Evolutionary conservation across 2,797 vertebrate genomes (phyloP).

Genomic region (Saxicola maurus): DNA sequence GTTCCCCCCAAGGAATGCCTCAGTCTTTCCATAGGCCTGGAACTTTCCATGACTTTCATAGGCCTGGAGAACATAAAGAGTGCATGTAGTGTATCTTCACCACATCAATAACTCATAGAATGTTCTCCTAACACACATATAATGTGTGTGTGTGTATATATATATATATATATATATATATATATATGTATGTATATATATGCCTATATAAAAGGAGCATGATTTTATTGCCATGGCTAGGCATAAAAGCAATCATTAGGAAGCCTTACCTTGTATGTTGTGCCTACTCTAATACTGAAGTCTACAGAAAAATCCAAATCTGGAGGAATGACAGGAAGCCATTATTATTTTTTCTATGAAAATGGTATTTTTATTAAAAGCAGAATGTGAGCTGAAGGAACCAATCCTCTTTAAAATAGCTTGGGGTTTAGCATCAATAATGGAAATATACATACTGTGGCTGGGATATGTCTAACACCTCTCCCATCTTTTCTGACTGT

Average conservation of each 20-base stretch:
- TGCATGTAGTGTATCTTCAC: not conserved
- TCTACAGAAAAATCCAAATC: conserved; percentile 7
- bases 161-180: not conserved
- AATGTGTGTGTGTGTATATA: rapidly evolving
- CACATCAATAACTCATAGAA: conserved; percentile 2
- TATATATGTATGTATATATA: not conserved
- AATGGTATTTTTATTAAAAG: conserved; percentile 58
- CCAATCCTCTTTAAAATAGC: conserved; percentile 33
- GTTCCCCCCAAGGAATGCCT: not conserved
- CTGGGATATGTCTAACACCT: conserved; percentile 9
- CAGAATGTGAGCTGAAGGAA: conserved; percentile 43
- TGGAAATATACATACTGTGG: conserved; percentile 35
- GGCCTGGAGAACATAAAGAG: not conserved
- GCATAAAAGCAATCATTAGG: conserved; percentile 36
- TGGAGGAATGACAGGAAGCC: conserved; percentile 12
- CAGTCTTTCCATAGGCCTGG: not conserved
- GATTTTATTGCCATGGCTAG: conserved; percentile 8
- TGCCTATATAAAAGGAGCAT: not conserved
- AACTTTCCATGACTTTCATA: not conserved
- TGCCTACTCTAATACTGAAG: not conserved
- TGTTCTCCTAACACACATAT: not conserved
- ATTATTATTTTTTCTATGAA: conserved; percentile 40
- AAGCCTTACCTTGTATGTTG: conserved; percentile 10
- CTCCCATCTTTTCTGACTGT: conserved; percentile 37
- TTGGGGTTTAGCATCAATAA: conserved; percentile 9